These are phyloP conservation scores for Brachionichthys hirsutus DNA, from an alignment of 2,113 vertebrate genomes.

Conservation along the genomic window DNA sequence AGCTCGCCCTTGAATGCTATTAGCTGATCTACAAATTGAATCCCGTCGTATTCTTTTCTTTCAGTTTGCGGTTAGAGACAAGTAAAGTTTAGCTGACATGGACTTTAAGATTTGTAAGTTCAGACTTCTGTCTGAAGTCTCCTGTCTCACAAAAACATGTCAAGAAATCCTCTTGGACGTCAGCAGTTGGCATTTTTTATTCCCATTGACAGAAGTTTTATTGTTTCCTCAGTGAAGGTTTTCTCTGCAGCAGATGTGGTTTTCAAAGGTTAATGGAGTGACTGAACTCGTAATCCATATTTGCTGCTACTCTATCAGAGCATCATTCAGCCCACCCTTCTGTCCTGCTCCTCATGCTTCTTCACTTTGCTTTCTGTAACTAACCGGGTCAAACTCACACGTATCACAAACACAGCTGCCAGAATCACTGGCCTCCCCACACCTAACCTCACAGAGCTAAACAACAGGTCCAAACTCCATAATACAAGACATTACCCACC, in stretches of 20 bases:
- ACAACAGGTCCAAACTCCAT: too few relatives aligned
- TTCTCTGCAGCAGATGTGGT: constrained; percentile 55
- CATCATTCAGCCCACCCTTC: too few relatives aligned
- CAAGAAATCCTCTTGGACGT: constrained; percentile 4
- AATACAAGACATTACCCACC: constrained; percentile 18
- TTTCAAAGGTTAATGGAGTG: constrained; percentile 55
- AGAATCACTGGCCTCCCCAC: too few relatives aligned
- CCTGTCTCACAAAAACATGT: background rate
- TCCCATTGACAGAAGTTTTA: constrained; percentile 4
- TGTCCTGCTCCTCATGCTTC: too few relatives aligned
- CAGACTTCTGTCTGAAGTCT: constrained; percentile 28
- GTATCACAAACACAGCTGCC: too few relatives aligned
- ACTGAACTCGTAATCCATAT: constrained; percentile 23
- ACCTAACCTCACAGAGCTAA: too few relatives aligned
- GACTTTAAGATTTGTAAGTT: background rate
- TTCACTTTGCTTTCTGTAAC: too few relatives aligned
- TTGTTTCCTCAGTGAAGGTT: constrained; percentile 37
- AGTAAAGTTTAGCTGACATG: background rate
- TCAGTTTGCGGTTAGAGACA: background rate
- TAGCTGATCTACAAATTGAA: constrained; percentile 50
- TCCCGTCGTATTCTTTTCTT: constrained; percentile 12
- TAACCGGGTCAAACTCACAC: too few relatives aligned
- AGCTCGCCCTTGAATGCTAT: constrained; percentile 34
- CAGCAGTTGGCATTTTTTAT: constrained; percentile 2
- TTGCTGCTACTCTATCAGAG: too few relatives aligned